A percentile compares a stretch with the other conserved stretches of the same genome.
phyloP scores from a whole-genome alignment of 2,113 vertebrate genomes.

The Danio rerio region GRCz12tu NC_133179.1:21002001-21002500 shows the following conservation, averaged over 20 bases:
- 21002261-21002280: constrained; percentile 15
- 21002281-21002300: constrained; percentile 18
- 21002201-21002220: constrained; percentile 14
- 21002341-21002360: not conserved
- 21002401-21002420: too few relatives aligned
- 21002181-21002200: not conserved
- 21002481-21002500: not conserved
- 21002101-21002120: too few relatives aligned
- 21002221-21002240: not conserved
- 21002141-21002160: too few relatives aligned
- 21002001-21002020: too few relatives aligned
- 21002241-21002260: not conserved
- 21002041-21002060: too few relatives aligned
- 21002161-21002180: too few relatives aligned
- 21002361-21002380: not conserved
- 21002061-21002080: too few relatives aligned
- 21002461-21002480: not conserved
- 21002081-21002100: too few relatives aligned
- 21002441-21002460: not conserved
- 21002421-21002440: not conserved
- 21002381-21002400: not conserved
- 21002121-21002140: too few relatives aligned
- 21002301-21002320: constrained; percentile 10
- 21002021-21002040: too few relatives aligned
- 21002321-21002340: not conserved